These are phyloP conservation scores for Nebria brevicollis DNA, from an alignment of 2,888 invertebrate species.

Conservation along the genomic window DNA sequence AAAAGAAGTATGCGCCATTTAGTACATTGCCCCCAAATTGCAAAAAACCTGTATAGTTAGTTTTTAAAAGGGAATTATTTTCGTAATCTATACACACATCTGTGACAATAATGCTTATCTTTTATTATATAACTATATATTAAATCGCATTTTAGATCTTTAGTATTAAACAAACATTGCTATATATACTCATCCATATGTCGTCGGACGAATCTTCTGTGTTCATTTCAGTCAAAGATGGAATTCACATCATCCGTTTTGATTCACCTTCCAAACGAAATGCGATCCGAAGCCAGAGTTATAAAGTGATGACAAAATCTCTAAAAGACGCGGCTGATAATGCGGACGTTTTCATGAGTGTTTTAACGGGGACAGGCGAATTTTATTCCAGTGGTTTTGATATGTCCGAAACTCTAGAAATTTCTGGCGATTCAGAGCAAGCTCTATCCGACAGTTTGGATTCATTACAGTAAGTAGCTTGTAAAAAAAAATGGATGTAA, in stretches of 20 bases:
- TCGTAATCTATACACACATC: too few relatives aligned
- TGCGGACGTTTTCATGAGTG: constrained; percentile 73
- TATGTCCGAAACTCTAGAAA: too few relatives aligned
- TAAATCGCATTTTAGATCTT: neutral
- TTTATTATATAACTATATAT: too few relatives aligned
- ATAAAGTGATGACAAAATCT: constrained; percentile 70
- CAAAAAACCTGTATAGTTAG: too few relatives aligned
- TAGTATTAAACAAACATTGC: neutral
- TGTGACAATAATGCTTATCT: too few relatives aligned
- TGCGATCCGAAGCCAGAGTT: constrained; percentile 78
- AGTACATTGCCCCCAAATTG: too few relatives aligned
- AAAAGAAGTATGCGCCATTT: too few relatives aligned
- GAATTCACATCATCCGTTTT: constrained; percentile 71
- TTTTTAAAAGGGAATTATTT: too few relatives aligned
- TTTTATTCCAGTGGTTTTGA: constrained; percentile 80
- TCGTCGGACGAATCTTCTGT: neutral
- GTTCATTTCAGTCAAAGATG: constrained; percentile 57
- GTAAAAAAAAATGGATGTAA: neutral
- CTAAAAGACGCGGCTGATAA: constrained; percentile 77
- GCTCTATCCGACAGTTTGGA: neutral
- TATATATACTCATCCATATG: neutral
- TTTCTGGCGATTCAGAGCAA: neutral
- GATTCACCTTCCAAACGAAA: constrained; percentile 85
- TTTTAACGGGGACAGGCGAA: constrained; percentile 82
- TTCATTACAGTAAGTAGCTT: neutral